phyloP scores from a whole-genome alignment of 1,140 invertebrate genomes.

The Brachionus rubens region DNA sequence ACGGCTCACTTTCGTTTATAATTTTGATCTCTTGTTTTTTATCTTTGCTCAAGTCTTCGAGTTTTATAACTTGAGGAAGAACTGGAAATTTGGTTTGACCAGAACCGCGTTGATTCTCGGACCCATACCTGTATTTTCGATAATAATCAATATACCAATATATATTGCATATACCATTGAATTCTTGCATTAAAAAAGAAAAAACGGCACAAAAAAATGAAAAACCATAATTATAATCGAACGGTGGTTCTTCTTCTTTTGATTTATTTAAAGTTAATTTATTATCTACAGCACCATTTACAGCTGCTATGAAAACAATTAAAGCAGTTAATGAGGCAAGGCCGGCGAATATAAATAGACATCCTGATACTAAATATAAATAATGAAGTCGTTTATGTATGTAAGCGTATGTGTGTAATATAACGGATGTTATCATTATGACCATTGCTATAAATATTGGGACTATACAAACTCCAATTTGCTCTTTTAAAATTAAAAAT shows the following conservation, averaged over 20 bases:
- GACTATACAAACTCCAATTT: slow-evolving; percentile 9
- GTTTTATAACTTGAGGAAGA: not conserved
- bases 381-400: not conserved
- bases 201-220: not conserved
- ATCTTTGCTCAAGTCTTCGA: not conserved
- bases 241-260: slow-evolving; percentile 11
- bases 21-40: too few species aligned
- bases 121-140: not conserved
- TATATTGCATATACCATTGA: slow-evolving; percentile 35
- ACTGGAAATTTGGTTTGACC: not conserved
- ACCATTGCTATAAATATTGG: not conserved
- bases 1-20: too few species aligned
- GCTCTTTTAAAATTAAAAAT: not conserved
- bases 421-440: not conserved
- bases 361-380: not conserved
- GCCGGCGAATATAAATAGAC: slow-evolving; percentile 29
- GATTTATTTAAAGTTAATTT: not conserved
- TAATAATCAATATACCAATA: slow-evolving; percentile 28
- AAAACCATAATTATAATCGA: slow-evolving; percentile 3
- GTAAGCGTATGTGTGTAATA: slow-evolving; percentile 21
- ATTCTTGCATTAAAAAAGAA: slow-evolving; percentile 17
- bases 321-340: slow-evolving; percentile 36
- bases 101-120: not conserved
- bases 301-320: slow-evolving; percentile 33
- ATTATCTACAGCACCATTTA: slow-evolving; percentile 29